Conservation (phyloP, 2,888 invertebrate genomes). For the Eilema depressum region DNA sequence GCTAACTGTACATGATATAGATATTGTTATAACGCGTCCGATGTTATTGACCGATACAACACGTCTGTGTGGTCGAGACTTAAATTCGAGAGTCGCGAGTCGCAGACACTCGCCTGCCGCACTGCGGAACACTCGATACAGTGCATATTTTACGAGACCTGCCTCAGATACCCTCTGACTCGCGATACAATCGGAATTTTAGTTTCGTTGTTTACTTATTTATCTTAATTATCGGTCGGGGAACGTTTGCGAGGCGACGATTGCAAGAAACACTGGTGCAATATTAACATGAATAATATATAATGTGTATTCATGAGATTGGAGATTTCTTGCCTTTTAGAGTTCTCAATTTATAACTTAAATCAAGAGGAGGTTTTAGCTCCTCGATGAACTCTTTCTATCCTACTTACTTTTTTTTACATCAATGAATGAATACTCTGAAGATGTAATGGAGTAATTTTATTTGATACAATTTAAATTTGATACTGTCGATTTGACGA, state of each 20-base stretch:
- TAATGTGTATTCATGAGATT: slow-evolving; percentile 40
- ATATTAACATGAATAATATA: slow-evolving; percentile 41
- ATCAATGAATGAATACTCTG: too few species aligned
- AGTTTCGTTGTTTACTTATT: slow-evolving; percentile 48
- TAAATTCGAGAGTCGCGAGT: slow-evolving; percentile 53
- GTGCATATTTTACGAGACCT: slow-evolving; percentile 83
- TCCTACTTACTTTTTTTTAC: too few species aligned
- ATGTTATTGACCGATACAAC: too few species aligned
- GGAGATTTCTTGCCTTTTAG: slow-evolving; percentile 25
- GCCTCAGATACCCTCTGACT: slow-evolving; percentile 59
- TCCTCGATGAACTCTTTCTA: neutral
- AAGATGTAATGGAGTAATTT: neutral
- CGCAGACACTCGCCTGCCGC: slow-evolving; percentile 72
- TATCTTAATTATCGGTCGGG: slow-evolving; percentile 51
- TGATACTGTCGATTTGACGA: too few species aligned
- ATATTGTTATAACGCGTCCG: too few species aligned
- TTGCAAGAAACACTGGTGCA: slow-evolving; percentile 40
- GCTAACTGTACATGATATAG: too few species aligned
- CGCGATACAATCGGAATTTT: slow-evolving; percentile 53
- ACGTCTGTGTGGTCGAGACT: neutral
- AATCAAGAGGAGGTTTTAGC: neutral
- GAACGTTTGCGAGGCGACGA: slow-evolving; percentile 50
- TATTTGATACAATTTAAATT: too few species aligned
- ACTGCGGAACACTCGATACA: slow-evolving; percentile 75
- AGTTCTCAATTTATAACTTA: neutral